phyloP scores from a whole-genome alignment of 2,113 vertebrate genomes.

The Albula glossodonta region DNA sequence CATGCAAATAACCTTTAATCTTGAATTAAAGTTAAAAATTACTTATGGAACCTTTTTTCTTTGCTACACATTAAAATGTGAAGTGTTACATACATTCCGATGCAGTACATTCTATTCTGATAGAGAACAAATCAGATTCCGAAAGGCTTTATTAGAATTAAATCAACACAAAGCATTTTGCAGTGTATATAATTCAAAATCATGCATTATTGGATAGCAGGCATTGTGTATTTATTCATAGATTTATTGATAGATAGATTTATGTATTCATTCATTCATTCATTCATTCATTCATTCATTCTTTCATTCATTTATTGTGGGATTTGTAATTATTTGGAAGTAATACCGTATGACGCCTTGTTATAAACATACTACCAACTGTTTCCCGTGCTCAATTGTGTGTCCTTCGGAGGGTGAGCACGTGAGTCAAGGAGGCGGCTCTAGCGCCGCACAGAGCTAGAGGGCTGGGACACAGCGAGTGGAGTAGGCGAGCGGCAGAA shows the following conservation, averaged over 20 bases:
- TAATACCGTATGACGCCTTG: neutral
- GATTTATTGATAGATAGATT: too few species aligned
- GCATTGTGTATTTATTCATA: neutral
- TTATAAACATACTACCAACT: neutral
- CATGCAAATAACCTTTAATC: too few species aligned
- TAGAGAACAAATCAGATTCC: too few species aligned
- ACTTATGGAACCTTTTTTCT: too few species aligned
- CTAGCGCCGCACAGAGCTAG: conserved; percentile 28
- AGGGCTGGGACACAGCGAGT: conserved; percentile 34
- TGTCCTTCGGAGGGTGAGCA: conserved; percentile 35
- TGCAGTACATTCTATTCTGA: too few species aligned
- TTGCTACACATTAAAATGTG: too few species aligned
- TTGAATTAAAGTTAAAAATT: too few species aligned
- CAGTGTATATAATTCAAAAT: neutral
- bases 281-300: too few species aligned
- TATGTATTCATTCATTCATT: too few species aligned
- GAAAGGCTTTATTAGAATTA: too few species aligned
- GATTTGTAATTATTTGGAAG: neutral
- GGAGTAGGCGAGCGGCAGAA: conserved; percentile 39
- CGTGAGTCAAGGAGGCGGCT: conserved; percentile 62
- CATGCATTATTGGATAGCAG: neutral
- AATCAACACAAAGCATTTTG: neutral
- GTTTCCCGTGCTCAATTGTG: neutral
- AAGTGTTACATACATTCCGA: too few species aligned
- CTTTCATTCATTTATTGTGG: too few species aligned